phyloP scores from a whole-genome alignment of 2,888 invertebrate species.

The Lucinisca nassula region DNA sequence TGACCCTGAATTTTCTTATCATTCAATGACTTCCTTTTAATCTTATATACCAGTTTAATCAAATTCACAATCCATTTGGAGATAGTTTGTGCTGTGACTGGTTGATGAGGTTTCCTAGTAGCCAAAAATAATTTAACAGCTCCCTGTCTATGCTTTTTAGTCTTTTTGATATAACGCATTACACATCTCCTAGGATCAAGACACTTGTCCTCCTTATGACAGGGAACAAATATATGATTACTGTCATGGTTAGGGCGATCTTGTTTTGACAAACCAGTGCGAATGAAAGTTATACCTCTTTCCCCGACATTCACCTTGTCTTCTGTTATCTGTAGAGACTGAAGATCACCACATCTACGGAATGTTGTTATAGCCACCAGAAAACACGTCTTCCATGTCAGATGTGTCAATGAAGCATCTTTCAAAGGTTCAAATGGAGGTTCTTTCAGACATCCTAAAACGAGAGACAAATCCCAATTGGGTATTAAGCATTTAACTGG shows the following conservation, averaged over 20 bases:
- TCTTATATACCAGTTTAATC: conserved; percentile 4
- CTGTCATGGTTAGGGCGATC: conserved; percentile 41
- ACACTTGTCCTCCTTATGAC: conserved; percentile 23
- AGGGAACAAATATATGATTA: conserved; percentile 42
- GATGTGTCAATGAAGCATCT: not conserved
- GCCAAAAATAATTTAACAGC: conserved; percentile 6
- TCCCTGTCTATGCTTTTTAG: not conserved
- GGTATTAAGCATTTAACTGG: not conserved
- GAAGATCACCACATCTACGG: conserved; percentile 46
- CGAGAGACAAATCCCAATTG: not conserved
- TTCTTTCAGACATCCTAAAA: not conserved
- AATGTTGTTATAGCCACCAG: conserved; percentile 44
- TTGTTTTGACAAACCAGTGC: conserved; percentile 45
- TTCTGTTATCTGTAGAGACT: conserved; percentile 37
- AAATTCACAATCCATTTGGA: not conserved
- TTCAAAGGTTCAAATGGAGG: not conserved
- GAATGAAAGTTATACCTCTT: conserved; percentile 41
- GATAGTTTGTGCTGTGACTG: not conserved
- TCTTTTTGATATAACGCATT: conserved; percentile 31
- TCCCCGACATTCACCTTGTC: conserved; percentile 35
- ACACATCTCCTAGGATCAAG: conserved; percentile 41
- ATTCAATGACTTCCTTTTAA: too few relatives aligned
- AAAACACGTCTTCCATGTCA: conserved; percentile 30
- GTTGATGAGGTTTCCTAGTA: not conserved
- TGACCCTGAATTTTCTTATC: not conserved